Conservation (phyloP, 2,113 vertebrate genomes). For the Electrona antarctica region DNA sequence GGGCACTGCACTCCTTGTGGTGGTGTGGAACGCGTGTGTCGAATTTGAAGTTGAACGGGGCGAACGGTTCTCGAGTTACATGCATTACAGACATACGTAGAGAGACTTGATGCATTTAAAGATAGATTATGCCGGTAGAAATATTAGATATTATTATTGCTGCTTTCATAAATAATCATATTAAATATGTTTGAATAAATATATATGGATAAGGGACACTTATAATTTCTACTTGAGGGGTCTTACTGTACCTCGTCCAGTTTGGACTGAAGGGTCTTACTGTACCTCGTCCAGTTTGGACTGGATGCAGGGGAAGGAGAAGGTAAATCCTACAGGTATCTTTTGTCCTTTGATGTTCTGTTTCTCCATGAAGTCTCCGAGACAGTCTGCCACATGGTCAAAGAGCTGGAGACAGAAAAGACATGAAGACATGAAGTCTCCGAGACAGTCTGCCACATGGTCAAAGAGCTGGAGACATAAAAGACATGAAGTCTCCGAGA, state of each 20-base stretch:
- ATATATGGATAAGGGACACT: too few species aligned
- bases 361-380: conserved; percentile 98
- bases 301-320: conserved; percentile 95
- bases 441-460: conserved; percentile 95
- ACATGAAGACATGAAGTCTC: conserved; percentile 92
- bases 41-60: too few species aligned
- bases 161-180: too few species aligned
- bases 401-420: conserved; percentile 83
- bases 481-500: conserved; percentile 92
- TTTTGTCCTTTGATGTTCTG: conserved; percentile 97
- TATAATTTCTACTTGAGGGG: too few species aligned
- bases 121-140: too few species aligned
- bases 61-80: too few species aligned
- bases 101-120: too few species aligned
- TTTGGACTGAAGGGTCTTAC: conserved; percentile 80
- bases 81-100: too few species aligned
- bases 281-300: conserved; percentile 86
- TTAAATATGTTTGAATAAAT: too few species aligned
- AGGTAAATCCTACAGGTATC: conserved; percentile 94
- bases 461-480: conserved; percentile 87
- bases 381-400: conserved; percentile 94
- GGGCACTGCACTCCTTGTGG: too few species aligned
- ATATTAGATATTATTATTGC: too few species aligned
- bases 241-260: conserved; percentile 80
- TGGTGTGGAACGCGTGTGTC: too few species aligned